phyloP scores from a whole-genome alignment of 1,140 invertebrate genomes.

The Drosophila neocordata region DNA sequence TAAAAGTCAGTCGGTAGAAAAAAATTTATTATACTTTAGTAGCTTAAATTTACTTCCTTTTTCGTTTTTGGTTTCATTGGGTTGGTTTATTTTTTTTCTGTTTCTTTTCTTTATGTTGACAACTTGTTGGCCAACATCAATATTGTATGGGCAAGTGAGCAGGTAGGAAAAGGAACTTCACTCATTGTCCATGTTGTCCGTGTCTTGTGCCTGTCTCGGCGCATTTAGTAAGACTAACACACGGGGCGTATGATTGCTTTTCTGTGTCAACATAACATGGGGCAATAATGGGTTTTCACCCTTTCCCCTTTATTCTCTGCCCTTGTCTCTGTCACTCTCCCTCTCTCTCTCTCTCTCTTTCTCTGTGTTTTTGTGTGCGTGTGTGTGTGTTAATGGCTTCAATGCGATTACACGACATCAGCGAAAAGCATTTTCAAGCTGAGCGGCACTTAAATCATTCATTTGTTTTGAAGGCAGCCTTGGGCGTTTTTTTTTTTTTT shows the following conservation, averaged over 20 bases:
- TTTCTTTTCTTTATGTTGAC: slow-evolving; percentile 1
- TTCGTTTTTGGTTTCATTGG: neutral
- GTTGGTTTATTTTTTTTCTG: slow-evolving; percentile 4
- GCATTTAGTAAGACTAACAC: slow-evolving; percentile 28
- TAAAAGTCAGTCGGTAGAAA: slow-evolving; percentile 23
- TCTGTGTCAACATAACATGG: slow-evolving; percentile 45
- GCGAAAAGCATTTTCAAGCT: slow-evolving; percentile 36
- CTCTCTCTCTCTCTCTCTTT: slow-evolving; percentile 3
- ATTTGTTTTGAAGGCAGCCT: slow-evolving; percentile 38
- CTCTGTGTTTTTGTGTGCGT: neutral
- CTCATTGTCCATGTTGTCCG: slow-evolving; percentile 6
- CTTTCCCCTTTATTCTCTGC: neutral
- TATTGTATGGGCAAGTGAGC: slow-evolving; percentile 43
- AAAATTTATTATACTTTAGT: slow-evolving; percentile 1
- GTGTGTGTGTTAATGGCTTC: slow-evolving; percentile 52
- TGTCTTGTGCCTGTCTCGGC: slow-evolving; percentile 24
- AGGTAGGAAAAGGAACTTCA: slow-evolving; percentile 8
- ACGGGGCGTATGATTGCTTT: slow-evolving; percentile 59
- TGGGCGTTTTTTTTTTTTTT: neutral
- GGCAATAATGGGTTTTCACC: slow-evolving; percentile 17
- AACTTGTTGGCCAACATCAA: slow-evolving; percentile 42
- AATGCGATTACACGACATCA: slow-evolving; percentile 60
- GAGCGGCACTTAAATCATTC: slow-evolving; percentile 43
- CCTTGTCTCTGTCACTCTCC: neutral
- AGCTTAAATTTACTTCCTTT: slow-evolving; percentile 17